Percentiles rank a stretch among this genome's conserved stretches.
Conservation (phyloP, 2,797 vertebrate species). For the Chanos chanos region DNA sequence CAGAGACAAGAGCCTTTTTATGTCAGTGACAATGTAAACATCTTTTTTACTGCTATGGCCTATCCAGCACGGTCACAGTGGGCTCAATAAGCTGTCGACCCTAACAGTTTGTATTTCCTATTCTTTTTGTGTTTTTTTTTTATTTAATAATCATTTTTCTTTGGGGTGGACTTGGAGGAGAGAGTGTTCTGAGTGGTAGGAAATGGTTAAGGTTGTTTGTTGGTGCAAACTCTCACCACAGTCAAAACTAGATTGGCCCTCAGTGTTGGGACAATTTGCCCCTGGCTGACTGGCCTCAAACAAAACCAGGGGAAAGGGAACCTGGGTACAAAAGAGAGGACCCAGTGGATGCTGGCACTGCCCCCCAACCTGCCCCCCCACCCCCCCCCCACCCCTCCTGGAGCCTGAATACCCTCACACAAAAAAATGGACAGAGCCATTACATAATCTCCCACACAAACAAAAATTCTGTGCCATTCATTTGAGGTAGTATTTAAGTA, state of each 20-base stretch:
- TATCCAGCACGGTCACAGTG: too few species aligned
- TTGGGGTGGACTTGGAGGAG: too few species aligned
- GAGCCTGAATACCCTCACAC: conserved; percentile 26
- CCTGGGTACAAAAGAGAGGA: conserved; percentile 53
- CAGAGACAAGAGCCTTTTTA: too few species aligned
- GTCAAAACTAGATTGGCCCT: conserved; percentile 22
- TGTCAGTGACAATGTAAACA: too few species aligned
- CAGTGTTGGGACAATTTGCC: conserved; percentile 42
- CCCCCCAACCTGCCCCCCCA: conserved; percentile 4
- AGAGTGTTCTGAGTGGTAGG: not conserved
- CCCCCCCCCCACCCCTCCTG: not conserved
- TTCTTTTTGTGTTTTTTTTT: too few species aligned
- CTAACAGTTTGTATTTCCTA: too few species aligned
- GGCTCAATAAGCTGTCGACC: too few species aligned
- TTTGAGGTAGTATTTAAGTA: conserved; percentile 42
- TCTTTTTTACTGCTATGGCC: too few species aligned
- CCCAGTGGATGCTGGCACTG: conserved; percentile 31
- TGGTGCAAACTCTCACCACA: not conserved
- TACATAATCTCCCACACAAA: conserved; percentile 55
- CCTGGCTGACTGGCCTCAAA: conserved; percentile 69
- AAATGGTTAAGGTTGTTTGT: conserved; percentile 34
- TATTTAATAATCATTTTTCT: too few species aligned
- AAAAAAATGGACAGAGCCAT: conserved; percentile 44
- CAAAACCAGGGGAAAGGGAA: conserved; percentile 55
- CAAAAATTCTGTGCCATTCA: conserved; percentile 48